phyloP scores from a whole-genome alignment of 2,888 invertebrate species.

The Melanchra persicariae region DNA sequence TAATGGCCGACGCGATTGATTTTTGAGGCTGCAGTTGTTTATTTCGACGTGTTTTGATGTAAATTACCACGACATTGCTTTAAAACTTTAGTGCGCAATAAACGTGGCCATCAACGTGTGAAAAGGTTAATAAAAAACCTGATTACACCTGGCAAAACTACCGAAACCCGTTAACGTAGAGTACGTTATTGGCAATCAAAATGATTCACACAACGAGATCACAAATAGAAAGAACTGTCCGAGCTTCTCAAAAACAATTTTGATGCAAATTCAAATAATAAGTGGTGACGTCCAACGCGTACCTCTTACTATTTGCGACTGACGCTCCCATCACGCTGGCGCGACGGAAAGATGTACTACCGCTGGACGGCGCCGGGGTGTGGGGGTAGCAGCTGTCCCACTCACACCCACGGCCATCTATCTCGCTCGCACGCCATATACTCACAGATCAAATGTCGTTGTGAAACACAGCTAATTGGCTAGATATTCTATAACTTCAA shows the following conservation, averaged over 20 bases:
- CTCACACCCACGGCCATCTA: background rate
- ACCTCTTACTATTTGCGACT: background rate
- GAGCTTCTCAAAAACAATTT: background rate
- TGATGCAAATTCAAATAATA: background rate
- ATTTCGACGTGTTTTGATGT: background rate
- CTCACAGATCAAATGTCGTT: conserved; percentile 25
- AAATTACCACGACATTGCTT: background rate
- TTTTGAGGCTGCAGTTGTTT: conserved; percentile 11
- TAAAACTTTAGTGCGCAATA: background rate
- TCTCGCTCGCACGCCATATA: conserved; percentile 6
- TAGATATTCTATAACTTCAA: conserved; percentile 6
- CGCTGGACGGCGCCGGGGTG: background rate
- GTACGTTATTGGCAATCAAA: background rate
- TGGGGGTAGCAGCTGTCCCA: conserved; percentile 7
- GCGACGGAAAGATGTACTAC: conserved; percentile 20
- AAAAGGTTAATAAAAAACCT: background rate
- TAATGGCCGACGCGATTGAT: conserved; percentile 21
- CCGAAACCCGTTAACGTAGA: background rate
- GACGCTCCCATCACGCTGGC: conserved; percentile 6
- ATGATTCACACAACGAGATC: too few species aligned
- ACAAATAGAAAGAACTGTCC: background rate
- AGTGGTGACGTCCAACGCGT: background rate
- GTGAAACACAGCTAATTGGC: conserved; percentile 23
- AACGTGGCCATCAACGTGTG: background rate
- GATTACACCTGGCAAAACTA: background rate